Evolutionary conservation across 64 coral and sea anemone species (phyloP).

Genomic region (Montipora efflorescens): DNA sequence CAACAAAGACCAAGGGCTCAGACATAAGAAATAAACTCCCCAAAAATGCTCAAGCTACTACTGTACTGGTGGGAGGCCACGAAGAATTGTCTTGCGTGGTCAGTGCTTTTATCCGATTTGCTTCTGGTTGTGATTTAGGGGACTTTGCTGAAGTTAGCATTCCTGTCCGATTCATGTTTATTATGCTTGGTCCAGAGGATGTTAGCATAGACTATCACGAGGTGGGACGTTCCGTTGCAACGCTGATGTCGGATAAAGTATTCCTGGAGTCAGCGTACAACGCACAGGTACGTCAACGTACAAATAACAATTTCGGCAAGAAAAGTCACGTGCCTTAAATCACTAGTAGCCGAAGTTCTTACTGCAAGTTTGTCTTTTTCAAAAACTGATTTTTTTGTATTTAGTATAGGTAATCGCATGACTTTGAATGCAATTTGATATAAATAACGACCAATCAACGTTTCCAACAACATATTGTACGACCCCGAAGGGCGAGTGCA

Average conservation of each 20-base stretch:
- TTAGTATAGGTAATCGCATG: too few relatives aligned
- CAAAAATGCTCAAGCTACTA: constrained; percentile 87
- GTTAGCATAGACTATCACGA: constrained; percentile 79
- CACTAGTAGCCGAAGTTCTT: too few relatives aligned
- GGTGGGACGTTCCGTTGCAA: constrained; percentile 86
- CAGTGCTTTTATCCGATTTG: constrained; percentile 86
- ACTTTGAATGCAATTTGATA: too few relatives aligned
- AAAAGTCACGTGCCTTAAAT: too few relatives aligned
- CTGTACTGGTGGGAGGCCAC: constrained; percentile 94
- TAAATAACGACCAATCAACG: too few relatives aligned
- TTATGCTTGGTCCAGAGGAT: constrained; percentile 80
- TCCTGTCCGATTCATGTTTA: constrained; percentile 92
- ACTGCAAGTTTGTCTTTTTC: too few relatives aligned
- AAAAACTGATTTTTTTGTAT: too few relatives aligned
- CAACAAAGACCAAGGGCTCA: neutral
- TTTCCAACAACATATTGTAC: too few relatives aligned
- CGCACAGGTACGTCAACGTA: constrained; percentile 61
- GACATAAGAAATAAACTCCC: constrained; percentile 73
- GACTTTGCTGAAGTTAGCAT: constrained; percentile 93
- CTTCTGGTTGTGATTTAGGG: constrained; percentile 76
- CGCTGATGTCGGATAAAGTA: constrained; percentile 92
- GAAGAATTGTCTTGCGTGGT: constrained; percentile 48
- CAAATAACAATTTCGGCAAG: too few relatives aligned
- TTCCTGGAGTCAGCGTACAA: constrained; percentile 84
- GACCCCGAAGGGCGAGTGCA: too few relatives aligned